Evolutionary conservation across 2,797 vertebrate species (phyloP).

Genomic region (Choloepus didactylus): DNA sequence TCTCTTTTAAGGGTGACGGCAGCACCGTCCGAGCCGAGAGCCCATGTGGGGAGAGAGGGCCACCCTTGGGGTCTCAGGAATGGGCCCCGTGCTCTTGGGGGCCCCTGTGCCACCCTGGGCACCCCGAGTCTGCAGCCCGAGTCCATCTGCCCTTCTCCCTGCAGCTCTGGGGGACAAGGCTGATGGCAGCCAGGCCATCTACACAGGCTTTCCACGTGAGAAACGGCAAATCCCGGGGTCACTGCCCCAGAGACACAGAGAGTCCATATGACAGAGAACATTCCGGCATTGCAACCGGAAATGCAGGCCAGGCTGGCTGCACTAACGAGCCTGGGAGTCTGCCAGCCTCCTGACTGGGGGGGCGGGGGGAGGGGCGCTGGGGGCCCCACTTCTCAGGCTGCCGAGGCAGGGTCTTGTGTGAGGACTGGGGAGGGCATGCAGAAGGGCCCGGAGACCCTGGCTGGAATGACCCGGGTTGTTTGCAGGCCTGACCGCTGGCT

Average conservation of each 20-base stretch:
- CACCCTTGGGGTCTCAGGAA: accelerated
- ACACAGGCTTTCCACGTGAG: not conserved
- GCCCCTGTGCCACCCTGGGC: not conserved
- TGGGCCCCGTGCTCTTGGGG: not conserved
- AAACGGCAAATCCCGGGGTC: not conserved
- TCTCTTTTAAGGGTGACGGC: not conserved
- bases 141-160: accelerated
- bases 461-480: constrained; percentile 69
- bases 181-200: accelerated
- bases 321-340: not conserved
- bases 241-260: accelerated
- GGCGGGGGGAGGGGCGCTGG: not conserved
- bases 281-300: not conserved
- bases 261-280: not conserved
- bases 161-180: not conserved
- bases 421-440: not conserved
- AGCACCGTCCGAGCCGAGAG: not conserved
- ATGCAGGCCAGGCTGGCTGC: accelerated
- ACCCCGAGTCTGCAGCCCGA: not conserved
- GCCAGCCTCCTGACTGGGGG: not conserved
- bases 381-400: not conserved
- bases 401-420: not conserved
- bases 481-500: constrained; percentile 51
- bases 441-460: accelerated
- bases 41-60: not conserved